Conservation (phyloP, 2,797 vertebrate species). For the Mycteria americana region DNA sequence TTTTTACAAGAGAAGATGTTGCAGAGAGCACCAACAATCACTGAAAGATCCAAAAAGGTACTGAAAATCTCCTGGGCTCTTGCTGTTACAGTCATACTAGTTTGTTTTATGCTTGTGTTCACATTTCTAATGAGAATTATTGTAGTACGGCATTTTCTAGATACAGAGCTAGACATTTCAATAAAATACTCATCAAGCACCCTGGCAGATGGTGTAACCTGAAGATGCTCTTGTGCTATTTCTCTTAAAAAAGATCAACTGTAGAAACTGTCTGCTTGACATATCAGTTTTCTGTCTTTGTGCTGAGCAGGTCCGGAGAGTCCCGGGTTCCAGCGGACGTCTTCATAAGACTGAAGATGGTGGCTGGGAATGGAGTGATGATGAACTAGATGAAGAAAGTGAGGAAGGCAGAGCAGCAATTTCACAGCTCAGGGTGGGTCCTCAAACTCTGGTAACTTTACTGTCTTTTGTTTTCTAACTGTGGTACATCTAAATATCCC, state of each 20-base stretch:
- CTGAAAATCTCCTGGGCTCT: neutral
- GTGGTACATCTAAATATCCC: neutral
- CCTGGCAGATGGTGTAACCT: neutral
- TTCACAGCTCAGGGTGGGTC: slow-evolving; percentile 89
- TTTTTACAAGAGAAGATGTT: slow-evolving; percentile 94
- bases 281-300: neutral
- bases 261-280: neutral
- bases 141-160: neutral
- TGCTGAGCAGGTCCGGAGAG: slow-evolving; percentile 85
- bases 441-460: neutral
- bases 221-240: neutral
- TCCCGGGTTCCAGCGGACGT: slow-evolving; percentile 94
- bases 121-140: neutral
- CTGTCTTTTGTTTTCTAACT: neutral
- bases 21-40: slow-evolving; percentile 93
- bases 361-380: slow-evolving; percentile 96
- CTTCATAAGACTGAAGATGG: slow-evolving; percentile 97
- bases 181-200: neutral
- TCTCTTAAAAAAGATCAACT: neutral
- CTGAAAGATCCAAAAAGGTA: slow-evolving; percentile 94
- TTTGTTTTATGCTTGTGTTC: neutral
- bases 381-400: slow-evolving; percentile 96
- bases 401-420: slow-evolving; percentile 97
- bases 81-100: neutral
- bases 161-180: neutral